Conservation (phyloP, 53 echinoderm and acorn worm species). For the Mesocentrotus franciscanus region DNA sequence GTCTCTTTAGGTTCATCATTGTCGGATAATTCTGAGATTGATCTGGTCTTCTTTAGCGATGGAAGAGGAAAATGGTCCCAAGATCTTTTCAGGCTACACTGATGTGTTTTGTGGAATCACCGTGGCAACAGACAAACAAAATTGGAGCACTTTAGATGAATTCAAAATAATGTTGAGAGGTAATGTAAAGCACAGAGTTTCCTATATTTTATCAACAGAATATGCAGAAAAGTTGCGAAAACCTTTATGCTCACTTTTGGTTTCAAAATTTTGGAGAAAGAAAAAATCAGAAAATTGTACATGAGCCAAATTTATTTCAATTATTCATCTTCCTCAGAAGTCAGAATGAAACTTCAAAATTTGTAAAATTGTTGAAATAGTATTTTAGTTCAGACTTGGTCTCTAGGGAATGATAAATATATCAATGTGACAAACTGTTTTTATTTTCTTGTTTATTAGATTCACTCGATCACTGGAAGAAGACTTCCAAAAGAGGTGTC, state of each 20-base stretch:
- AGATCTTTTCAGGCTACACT: neutral
- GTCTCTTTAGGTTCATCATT: neutral
- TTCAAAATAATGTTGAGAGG: constrained; percentile 57
- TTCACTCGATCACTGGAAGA: constrained; percentile 78
- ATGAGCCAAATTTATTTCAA: neutral
- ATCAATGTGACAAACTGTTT: neutral
- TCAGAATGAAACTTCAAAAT: too few relatives aligned
- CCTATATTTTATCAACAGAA: neutral
- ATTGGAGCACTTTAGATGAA: constrained; percentile 49
- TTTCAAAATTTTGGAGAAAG: neutral
- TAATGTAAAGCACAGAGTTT: neutral
- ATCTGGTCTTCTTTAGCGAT: neutral
- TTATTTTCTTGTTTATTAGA: constrained; percentile 55
- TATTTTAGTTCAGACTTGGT: too few relatives aligned
- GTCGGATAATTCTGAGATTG: neutral
- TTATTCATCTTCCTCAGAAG: too few relatives aligned
- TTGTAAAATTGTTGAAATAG: too few relatives aligned
- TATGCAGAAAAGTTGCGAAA: neutral
- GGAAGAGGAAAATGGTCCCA: constrained; percentile 7
- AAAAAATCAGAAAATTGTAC: neutral
- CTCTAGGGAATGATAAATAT: neutral
- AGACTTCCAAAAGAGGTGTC: constrained; percentile 75
- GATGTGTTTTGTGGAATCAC: constrained; percentile 66
- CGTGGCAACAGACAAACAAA: constrained; percentile 43
- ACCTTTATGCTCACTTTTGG: neutral